Base-by-base conservation (phyloP, 2,888 invertebrate species). In the Steinernema scapterisci region DNA sequence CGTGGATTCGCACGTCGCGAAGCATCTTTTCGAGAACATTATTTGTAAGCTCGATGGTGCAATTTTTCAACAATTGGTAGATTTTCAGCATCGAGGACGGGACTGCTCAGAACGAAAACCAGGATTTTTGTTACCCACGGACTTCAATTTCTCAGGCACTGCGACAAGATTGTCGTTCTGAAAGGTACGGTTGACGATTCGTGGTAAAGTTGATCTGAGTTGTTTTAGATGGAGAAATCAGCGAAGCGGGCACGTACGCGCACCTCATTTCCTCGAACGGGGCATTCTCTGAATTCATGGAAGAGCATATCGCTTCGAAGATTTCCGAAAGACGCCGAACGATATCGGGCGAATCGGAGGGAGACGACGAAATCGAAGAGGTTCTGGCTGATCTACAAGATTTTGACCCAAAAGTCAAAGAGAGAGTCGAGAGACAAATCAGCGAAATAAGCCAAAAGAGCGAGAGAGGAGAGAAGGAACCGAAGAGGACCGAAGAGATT, bases 191-290 rank as follows among this genome's bases (percentile, higher is more conserved):
- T n/a, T 9, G 21, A 21, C 11, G 6, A 9, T 44, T 11, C 27
- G 44, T n/a, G 11, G 23, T n/a, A 70, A 21, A 11, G 38, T 38
- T 19, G 11, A 63, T 21, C 16, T 63, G 3, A 11, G 13, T 7
- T n/a, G n/a, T n/a, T 63, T 63, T 13, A 38, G 63, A 63, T 21
- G 63, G 25, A 23, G 38, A 63, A 25, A 77, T 80, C 31, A 21
- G 25, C 16, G 21, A 44, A 13, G 1, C 6, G 3, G 38, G 70
- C 21, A 74, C 2, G 5, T 63, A 48, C 19, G n/a, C 2, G 5
- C n/a, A 48, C n/a, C 48, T 48, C 5, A 5, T 3, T 97, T 95
- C 89, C 92, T 93, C 82, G 92, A 93, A 93, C 89, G 90, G 90
- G 44, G 88, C 88, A 1, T 91, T 91, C 86, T 89, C 90, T 0